Evolutionary conservation across 2,797 vertebrate genomes (phyloP), one percentile per base, ranked within the genome.

Genomic region (Lithobates sylvaticus): DNA sequence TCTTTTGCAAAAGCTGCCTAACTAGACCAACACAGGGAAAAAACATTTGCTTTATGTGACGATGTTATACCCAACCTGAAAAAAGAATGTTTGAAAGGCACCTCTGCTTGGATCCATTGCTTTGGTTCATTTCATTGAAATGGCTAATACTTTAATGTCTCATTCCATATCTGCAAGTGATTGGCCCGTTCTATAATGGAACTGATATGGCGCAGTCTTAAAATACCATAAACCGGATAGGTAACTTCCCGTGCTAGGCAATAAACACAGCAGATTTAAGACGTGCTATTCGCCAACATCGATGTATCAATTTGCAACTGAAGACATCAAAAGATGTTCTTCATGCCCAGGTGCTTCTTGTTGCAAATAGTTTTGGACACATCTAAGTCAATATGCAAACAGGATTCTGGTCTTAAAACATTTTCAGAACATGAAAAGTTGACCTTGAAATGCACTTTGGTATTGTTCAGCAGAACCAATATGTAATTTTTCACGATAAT

Each of bases 51-150:
- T 39, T 54, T 71, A 64, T 10, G 34, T 32, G 34, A 27, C 42
- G 58, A 72, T 39, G 69, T 9, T 39, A 42, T 73, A 81, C 69
- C 15, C 71, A 81, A 72, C 27, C 23, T 64, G 10, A 84, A 69
- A 74, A 91, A 91, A 94, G 93, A 93, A 93, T 91, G 93, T 83
- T 88, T 95, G 93, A 95, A 95, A 95, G 94, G 93, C 94, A 94
- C 94, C 94, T 95, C 94, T 93, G 89, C 89, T 78, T 88, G 91
- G 93, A 92, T 93, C 94, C 93, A 93, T 93, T 92, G 93, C 93
- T 93, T 94, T 94, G 94, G 93, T 94, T 94, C 94, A 93, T 94
- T 95, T 94, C 94, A 92, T 94, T 94, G 94, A 94, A 94, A 94
- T 93, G 94, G 94, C 92, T 92, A 90, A 91, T 94, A 94, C 93